These are phyloP conservation scores for Agrypnus murinus DNA, from an alignment of 2,888 invertebrate species.

Conservation along the genomic window DNA sequence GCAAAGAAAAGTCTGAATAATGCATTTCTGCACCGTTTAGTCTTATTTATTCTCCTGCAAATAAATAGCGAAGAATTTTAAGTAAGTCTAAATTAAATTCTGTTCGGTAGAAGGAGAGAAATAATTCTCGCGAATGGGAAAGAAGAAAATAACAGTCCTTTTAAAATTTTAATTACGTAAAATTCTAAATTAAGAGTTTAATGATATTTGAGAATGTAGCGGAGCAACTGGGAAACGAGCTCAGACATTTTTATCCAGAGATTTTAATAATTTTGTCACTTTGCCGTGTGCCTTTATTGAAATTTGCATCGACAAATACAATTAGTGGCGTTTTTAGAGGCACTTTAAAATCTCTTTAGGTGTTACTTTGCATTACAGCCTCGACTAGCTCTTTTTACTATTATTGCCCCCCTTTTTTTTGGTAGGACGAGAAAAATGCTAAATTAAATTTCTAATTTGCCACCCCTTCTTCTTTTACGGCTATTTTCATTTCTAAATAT, in stretches of 20 bases:
- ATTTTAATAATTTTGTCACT: conserved; percentile 53
- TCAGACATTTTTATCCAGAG: conserved; percentile 49
- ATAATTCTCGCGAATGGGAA: conserved; percentile 26
- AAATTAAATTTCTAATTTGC: conserved; percentile 33
- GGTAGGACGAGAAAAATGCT: conserved; percentile 10
- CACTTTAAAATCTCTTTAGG: conserved; percentile 51
- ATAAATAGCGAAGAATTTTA: conserved; percentile 47
- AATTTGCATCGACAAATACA: conserved; percentile 54
- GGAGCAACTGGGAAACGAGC: conserved; percentile 44
- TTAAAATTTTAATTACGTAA: conserved; percentile 55
- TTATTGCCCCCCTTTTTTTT: conserved; percentile 27
- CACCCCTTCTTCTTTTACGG: conserved; percentile 5
- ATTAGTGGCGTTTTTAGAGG: conserved; percentile 51
- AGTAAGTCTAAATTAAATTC: conserved; percentile 46
- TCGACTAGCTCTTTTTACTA: conserved; percentile 38
- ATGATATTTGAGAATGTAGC: conserved; percentile 52
- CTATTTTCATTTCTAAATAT: conserved; percentile 18
- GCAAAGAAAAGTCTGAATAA: conserved; percentile 37
- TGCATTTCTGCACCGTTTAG: conserved; percentile 40
- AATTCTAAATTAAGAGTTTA: conserved; percentile 55
- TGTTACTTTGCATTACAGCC: conserved; percentile 46
- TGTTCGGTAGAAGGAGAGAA: conserved; percentile 31
- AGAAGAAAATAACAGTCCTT: conserved; percentile 48
- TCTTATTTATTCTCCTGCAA: conserved; percentile 43
- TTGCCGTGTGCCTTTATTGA: conserved; percentile 49